Evolutionary conservation across 2,113 vertebrate species (phyloP), one percentile per base, ranked within the genome.

Genomic region (Ondatra zibethicus): DNA sequence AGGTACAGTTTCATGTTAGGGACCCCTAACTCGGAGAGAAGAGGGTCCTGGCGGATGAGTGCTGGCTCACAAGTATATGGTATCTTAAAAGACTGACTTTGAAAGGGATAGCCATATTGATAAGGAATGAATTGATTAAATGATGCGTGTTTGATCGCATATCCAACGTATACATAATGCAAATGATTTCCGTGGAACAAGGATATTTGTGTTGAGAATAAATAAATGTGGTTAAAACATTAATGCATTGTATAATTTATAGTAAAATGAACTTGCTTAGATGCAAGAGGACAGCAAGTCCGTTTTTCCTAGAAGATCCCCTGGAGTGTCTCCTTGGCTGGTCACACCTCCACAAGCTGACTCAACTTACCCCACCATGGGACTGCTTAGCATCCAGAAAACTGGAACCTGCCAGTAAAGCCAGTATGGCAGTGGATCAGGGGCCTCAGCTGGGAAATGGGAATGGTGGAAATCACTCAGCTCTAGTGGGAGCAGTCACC

Each of bases 401-500:
- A 45, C 33, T 1, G 42, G 1, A 14, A 7, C 39, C 55, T n/a
- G n/a, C 58, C 27, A 0, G 42, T 3, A 17, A 12, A 3, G 42
- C 50, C 33, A 0, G 42, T 2, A 23, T 3, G 2, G 1, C 4
- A 1, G 21, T 29, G 75, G 65, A 39, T 7, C 27, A 5, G 1
- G 25, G 19, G 78, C 61, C 50, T 89, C 27, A 0, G 4, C 21
- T 81, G 65, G 66, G 63, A 94, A 61, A 9, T 16, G 36, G 86
- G 81, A 21, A 14, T 14, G 1, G 13, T 1, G 1, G 36, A 11
- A 45, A 6, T 3, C 2, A 2, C 23, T 84, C 16, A 52, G 75
- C 33, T 68, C 66, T 33, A 0, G 65, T 3, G 4, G 1, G 2
- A 2, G 3, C 31, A 12, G 50, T 10, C 17, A n/a, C 0, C 33